Evolutionary conservation across 2,888 invertebrate species (phyloP).

Genomic region (Megamerina dolium): DNA sequence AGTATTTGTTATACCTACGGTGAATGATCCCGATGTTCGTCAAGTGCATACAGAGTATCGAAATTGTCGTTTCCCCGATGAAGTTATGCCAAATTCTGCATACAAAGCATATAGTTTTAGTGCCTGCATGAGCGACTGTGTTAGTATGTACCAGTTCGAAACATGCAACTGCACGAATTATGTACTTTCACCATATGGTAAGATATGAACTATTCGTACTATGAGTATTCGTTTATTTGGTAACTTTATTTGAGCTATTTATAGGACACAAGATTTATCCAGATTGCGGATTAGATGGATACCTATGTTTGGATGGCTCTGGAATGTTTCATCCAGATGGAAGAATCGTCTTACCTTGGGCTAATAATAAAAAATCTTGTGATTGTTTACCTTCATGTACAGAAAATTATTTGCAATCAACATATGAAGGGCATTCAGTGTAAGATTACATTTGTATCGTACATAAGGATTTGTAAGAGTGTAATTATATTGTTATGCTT

Average conservation of each 20-base stretch:
- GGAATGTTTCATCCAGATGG: slow-evolving; percentile 38
- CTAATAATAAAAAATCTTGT: slow-evolving; percentile 45
- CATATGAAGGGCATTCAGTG: not conserved
- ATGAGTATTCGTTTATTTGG: not conserved
- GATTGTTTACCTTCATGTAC: slow-evolving; percentile 65
- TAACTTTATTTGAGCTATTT: not conserved
- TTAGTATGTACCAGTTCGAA: slow-evolving; percentile 56
- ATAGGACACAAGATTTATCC: slow-evolving; percentile 4
- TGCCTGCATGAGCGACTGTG: slow-evolving; percentile 63
- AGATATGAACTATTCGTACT: too few relatives aligned
- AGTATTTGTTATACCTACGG: slow-evolving; percentile 55
- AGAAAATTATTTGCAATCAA: slow-evolving; percentile 55
- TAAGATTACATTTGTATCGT: too few relatives aligned
- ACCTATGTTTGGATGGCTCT: slow-evolving; percentile 54
- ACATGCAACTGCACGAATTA: slow-evolving; percentile 63
- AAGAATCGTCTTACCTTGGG: slow-evolving; percentile 48
- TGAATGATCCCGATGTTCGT: slow-evolving; percentile 59
- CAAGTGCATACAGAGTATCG: slow-evolving; percentile 57
- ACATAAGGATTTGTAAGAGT: too few relatives aligned
- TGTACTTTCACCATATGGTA: too few relatives aligned
- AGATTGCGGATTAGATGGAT: slow-evolving; percentile 57
- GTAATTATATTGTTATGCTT: too few relatives aligned
- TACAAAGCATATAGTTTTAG: slow-evolving; percentile 66
- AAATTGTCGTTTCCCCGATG: slow-evolving; percentile 64
- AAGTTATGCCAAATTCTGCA: slow-evolving; percentile 53